Evolutionary conservation across 2,888 invertebrate genomes (phyloP).

Genomic region (Hydraecia micacea): DNA sequence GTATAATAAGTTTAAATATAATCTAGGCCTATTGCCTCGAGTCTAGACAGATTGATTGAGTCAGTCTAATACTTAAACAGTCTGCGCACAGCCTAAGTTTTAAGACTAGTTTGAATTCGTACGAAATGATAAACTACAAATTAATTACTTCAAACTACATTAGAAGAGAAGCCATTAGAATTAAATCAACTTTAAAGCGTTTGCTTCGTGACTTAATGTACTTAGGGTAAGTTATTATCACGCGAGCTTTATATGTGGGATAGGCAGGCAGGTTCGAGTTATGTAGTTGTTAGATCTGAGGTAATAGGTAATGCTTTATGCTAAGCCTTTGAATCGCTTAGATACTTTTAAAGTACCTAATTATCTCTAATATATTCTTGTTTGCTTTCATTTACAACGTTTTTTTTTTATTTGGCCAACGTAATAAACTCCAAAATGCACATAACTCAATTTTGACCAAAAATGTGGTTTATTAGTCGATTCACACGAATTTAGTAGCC

Average conservation of each 20-base stretch:
- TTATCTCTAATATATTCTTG: background rate
- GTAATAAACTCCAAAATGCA: too few relatives aligned
- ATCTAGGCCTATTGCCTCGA: too few relatives aligned
- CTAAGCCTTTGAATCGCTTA: background rate
- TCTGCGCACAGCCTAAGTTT: conserved; percentile 1
- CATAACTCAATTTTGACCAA: too few relatives aligned
- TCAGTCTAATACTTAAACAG: background rate
- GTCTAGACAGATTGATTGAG: too few relatives aligned
- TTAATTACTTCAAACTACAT: conserved; percentile 59
- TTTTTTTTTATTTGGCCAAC: too few relatives aligned
- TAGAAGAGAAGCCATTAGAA: conserved; percentile 58
- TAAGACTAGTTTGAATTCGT: conserved; percentile 24
- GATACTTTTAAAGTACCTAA: background rate
- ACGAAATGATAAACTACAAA: conserved; percentile 56
- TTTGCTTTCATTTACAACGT: too few relatives aligned
- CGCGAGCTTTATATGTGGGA: conserved; percentile 30
- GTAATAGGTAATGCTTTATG: background rate
- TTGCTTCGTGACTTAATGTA: conserved; percentile 45
- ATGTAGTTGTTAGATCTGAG: background rate
- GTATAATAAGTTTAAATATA: too few relatives aligned
- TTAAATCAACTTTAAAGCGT: conserved; percentile 59
- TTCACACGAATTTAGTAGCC: too few relatives aligned
- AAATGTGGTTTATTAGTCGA: too few relatives aligned
- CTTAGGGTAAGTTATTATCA: conserved; percentile 38
- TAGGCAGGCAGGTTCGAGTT: background rate